Evolutionary conservation across 2,113 vertebrate species (phyloP).

Genomic region (Nesogale talazaci): DNA sequence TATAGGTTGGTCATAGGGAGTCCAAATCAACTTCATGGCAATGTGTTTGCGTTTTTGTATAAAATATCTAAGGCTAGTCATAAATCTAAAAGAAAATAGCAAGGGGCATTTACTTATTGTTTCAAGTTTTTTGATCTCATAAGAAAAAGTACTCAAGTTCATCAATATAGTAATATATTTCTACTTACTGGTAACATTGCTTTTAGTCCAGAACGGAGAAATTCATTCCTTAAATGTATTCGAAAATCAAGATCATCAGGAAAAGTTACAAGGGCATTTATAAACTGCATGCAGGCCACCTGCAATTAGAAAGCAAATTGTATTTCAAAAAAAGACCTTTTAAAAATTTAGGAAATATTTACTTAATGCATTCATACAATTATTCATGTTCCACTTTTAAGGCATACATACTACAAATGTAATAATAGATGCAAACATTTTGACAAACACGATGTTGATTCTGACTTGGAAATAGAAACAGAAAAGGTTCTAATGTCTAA

Average conservation of each 20-base stretch:
- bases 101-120: conserved; percentile 10
- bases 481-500: background rate
- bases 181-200: conserved; percentile 95
- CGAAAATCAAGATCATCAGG: conserved; percentile 98
- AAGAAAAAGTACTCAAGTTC: background rate
- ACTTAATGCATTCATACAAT: conserved; percentile 15
- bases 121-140: background rate
- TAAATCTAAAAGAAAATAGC: background rate
- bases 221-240: conserved; percentile 99
- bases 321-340: background rate
- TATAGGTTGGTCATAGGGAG: too few species aligned
- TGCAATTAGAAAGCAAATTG: conserved; percentile 79
- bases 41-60: too few species aligned
- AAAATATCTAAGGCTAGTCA: background rate
- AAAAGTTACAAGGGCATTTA: conserved; percentile 97
- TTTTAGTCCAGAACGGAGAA: conserved; percentile 96
- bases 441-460: background rate
- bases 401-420: background rate
- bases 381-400: background rate
- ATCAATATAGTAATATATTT: background rate
- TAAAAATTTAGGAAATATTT: conserved; percentile 44
- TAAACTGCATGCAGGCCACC: conserved; percentile 99
- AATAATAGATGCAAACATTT: conserved; percentile 30
- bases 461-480: conserved; percentile 26
- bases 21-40: too few species aligned